These are phyloP conservation scores for Parochlus steinenii DNA, from an alignment of 2,888 invertebrate genomes.

Conservation along the genomic window DNA sequence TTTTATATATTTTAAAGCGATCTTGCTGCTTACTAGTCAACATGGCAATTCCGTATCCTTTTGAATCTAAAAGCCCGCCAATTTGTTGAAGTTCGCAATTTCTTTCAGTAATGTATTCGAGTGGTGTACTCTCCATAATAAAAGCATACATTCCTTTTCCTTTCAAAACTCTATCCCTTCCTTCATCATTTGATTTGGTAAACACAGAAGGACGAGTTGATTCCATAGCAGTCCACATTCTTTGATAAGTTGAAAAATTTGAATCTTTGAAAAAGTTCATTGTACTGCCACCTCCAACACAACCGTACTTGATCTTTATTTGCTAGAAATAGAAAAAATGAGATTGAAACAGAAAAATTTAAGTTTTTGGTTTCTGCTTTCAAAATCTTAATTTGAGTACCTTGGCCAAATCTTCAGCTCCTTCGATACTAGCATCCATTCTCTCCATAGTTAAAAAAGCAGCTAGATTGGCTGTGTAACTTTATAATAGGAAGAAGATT, in stretches of 20 bases:
- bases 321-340: no score
- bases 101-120: conserved; percentile 80
- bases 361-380: no score
- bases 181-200: conserved; percentile 65
- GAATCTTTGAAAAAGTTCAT: conserved; percentile 83
- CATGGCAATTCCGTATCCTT: conserved; percentile 89
- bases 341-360: no score
- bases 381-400: no score
- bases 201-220: conserved; percentile 69
- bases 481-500: no score
- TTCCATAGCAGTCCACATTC: conserved; percentile 89
- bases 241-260: conserved; percentile 73
- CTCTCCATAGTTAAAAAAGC: conserved; percentile 83
- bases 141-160: conserved; percentile 76
- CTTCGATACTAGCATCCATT: conserved; percentile 75
- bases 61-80: conserved; percentile 68
- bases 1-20: not conserved
- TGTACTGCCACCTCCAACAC: conserved; percentile 78
- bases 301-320: conserved; percentile 91
- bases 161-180: conserved; percentile 66
- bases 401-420: conserved; percentile 82
- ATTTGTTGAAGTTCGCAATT: conserved; percentile 74
- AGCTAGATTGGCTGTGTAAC: conserved; percentile 87
- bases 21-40: conserved; percentile 36
- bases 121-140: conserved; percentile 88